A percentile compares a stretch with the other conserved stretches of the same genome.
Evolutionary conservation across 1,140 invertebrate species (phyloP).

Genomic region (Anastrepha ludens): DNA sequence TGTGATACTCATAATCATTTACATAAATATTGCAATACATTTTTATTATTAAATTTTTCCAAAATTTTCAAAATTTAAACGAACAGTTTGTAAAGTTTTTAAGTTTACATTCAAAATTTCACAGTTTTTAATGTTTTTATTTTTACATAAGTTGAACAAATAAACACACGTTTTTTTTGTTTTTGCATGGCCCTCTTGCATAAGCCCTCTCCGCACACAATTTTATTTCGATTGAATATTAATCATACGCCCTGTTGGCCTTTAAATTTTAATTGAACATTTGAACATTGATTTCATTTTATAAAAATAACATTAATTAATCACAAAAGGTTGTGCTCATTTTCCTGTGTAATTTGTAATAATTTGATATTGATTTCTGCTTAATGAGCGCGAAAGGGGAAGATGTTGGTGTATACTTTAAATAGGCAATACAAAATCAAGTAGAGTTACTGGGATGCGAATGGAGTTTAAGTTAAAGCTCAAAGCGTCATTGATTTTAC

Average conservation of each 20-base stretch:
- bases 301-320: conserved; percentile 4
- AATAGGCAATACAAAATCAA: too few relatives aligned
- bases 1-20: not conserved
- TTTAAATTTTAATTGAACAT: conserved; percentile 30
- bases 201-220: not conserved
- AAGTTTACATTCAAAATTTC: too few relatives aligned
- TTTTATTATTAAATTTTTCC: not conserved
- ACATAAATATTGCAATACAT: not conserved
- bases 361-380: conserved; percentile 22
- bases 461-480: not conserved
- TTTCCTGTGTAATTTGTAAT: conserved; percentile 28
- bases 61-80: not conserved
- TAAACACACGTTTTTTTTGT: too few relatives aligned
- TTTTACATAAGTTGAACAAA: not conserved
- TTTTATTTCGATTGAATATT: not conserved
- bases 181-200: too few relatives aligned
- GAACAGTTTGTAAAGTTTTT: not conserved
- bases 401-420: too few relatives aligned
- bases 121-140: not conserved
- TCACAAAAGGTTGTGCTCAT: not conserved
- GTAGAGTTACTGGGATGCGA: not conserved
- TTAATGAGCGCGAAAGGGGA: not conserved
- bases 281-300: not conserved
- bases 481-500: not conserved
- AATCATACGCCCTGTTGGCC: conserved; percentile 13